Percentiles rank a stretch among this genome's conserved stretches.
Evolutionary conservation across 2,113 vertebrate species (phyloP).

Genomic region (Charadrius vociferus): DNA sequence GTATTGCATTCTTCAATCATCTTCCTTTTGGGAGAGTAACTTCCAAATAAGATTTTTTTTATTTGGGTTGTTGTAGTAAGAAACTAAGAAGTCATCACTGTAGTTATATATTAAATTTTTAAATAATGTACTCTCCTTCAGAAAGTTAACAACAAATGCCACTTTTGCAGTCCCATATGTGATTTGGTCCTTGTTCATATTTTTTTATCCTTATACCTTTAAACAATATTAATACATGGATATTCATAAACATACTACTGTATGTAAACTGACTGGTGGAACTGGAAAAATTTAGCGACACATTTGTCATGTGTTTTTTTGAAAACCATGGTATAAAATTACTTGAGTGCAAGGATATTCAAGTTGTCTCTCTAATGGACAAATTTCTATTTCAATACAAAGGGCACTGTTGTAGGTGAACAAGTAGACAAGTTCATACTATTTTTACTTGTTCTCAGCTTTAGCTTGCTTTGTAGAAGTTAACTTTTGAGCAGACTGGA

Average conservation of each 20-base stretch:
- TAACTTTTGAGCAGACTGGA: background rate
- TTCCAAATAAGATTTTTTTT: background rate
- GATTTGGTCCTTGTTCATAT: background rate
- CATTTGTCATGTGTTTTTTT: background rate
- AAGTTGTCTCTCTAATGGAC: background rate
- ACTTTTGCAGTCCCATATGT: background rate
- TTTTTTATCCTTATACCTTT: background rate
- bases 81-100: background rate
- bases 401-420: background rate
- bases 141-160: background rate
- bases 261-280: background rate
- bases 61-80: background rate
- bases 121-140: background rate
- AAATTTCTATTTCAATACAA: background rate
- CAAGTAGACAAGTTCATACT: background rate
- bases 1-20: slow-evolving; percentile 40
- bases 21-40: background rate
- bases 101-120: background rate
- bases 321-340: background rate
- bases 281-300: background rate
- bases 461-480: background rate
- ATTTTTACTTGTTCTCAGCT: background rate
- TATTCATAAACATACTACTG: background rate
- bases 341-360: background rate
- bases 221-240: background rate